Base-by-base conservation (phyloP, 2,113 vertebrate genomes). In the Lanius ludovicianus region DNA sequence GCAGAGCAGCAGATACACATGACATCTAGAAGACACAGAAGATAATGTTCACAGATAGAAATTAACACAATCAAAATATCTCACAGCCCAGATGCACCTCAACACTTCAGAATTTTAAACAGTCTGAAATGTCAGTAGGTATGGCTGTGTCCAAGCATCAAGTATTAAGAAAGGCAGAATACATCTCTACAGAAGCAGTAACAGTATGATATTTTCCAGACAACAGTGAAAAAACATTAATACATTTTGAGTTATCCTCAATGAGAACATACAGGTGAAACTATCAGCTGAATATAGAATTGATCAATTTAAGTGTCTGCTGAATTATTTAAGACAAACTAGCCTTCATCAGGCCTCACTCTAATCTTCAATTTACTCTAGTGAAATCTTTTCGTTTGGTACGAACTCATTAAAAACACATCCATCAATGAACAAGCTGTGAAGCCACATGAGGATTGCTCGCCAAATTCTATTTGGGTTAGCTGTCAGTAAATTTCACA, bases 351-450 rank as follows among this genome's bases (percentile, higher is more conserved):
- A 84, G 41, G 84, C 47, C 44, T 96, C 69, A 87, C 81, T 94
- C 95, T 95, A 94, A 95, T 97, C 95, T 95, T 94, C 91, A 89
- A 76, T 95, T 96, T 93, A 95, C 89, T 87, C 81, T 53, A 96
- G 84, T 83, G 91, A 95, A 95, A 95, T 89, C 65, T 81, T 93
- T 53, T 91, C 41, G 59, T 96, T 89, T 87, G 53, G 74, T 85
- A 95, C 0, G 1, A 96, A 89, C 78, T 96, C 89, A 95, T 97
- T 96, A 96, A 96, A 95, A 96, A 94, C 89, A 94, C 78, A 96
- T 96, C 87, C 93, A 96, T 96, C 91, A 96, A 63, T 0, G 74
- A 93, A 87, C 57, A 91, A 87, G 84, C 84, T 87, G 70, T 85
- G 81, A 96, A 96, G 81, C 41, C 84, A 87, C 7, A 23, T 46